Percentiles rank a stretch among this genome's conserved stretches.
Evolutionary conservation across 2,888 invertebrate genomes (phyloP).

Genomic region (Molanna angustata): DNA sequence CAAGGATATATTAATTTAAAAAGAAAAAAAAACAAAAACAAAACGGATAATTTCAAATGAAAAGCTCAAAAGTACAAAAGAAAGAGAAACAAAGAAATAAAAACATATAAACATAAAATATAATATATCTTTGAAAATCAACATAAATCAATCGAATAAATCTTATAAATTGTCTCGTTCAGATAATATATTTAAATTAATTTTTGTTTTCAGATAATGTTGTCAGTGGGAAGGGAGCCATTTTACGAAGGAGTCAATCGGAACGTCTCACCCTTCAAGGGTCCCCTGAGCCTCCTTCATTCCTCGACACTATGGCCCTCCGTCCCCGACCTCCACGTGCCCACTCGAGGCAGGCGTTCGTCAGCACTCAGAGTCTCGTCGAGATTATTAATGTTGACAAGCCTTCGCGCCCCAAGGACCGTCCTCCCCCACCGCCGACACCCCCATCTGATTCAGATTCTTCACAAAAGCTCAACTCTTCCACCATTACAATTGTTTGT

Average conservation of each 20-base stretch:
- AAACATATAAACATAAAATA: no score
- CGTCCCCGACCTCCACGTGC: constrained; percentile 62
- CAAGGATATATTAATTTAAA: no score
- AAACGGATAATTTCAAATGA: no score
- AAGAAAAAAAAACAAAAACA: no score
- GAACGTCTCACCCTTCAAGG: constrained; percentile 46
- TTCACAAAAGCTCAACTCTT: constrained; percentile 10
- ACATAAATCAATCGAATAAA: no score
- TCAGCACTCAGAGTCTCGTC: constrained; percentile 38
- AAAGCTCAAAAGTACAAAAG: no score
- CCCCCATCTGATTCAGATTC: constrained; percentile 7
- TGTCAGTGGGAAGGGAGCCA: constrained; percentile 38
- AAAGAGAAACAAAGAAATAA: no score
- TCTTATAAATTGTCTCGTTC: background rate
- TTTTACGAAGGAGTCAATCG: constrained; percentile 51
- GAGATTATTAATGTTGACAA: constrained; percentile 35
- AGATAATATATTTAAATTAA: background rate
- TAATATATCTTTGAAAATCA: no score
- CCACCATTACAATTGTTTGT: constrained; percentile 43
- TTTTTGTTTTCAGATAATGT: constrained; percentile 34
- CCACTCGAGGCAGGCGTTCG: constrained; percentile 63
- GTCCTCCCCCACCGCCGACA: constrained; percentile 48
- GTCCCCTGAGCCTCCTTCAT: constrained; percentile 56
- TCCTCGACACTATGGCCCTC: constrained; percentile 82
- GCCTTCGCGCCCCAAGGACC: constrained; percentile 44